Conservation (phyloP, 2,797 vertebrate species). For the Geotrypetes seraphini region DNA sequence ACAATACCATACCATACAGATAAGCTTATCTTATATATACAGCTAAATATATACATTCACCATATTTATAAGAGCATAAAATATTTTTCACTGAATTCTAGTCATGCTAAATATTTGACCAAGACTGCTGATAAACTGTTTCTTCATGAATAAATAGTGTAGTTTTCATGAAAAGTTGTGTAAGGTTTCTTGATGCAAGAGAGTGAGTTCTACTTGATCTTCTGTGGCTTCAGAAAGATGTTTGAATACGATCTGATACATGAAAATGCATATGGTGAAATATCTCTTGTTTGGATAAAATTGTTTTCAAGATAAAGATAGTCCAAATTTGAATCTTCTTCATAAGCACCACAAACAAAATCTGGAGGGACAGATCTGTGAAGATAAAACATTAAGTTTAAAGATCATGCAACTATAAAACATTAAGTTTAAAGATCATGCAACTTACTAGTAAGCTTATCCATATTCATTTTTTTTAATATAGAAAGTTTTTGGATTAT, state of each 20-base stretch:
- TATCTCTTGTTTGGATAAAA: constrained; percentile 68
- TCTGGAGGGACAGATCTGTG: constrained; percentile 71
- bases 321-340: constrained; percentile 69
- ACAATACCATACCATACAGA: too few relatives aligned
- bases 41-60: too few relatives aligned
- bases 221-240: constrained; percentile 82
- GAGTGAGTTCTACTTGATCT: constrained; percentile 48
- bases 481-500: too few relatives aligned
- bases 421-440: too few relatives aligned
- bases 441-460: too few relatives aligned
- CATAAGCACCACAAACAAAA: constrained; percentile 68
- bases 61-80: too few relatives aligned
- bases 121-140: constrained; percentile 1
- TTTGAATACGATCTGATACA: constrained; percentile 83
- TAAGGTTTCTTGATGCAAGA: neutral
- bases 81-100: too few relatives aligned
- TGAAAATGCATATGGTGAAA: constrained; percentile 75
- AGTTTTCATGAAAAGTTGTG: neutral
- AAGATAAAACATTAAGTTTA: too few relatives aligned
- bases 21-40: too few relatives aligned
- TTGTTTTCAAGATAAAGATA: constrained; percentile 88
- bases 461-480: too few relatives aligned
- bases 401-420: too few relatives aligned
- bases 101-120: too few relatives aligned
- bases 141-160: constrained; percentile 26